Conservation (phyloP, 2,888 invertebrate genomes). For the Drosophila stalkeri region DNA sequence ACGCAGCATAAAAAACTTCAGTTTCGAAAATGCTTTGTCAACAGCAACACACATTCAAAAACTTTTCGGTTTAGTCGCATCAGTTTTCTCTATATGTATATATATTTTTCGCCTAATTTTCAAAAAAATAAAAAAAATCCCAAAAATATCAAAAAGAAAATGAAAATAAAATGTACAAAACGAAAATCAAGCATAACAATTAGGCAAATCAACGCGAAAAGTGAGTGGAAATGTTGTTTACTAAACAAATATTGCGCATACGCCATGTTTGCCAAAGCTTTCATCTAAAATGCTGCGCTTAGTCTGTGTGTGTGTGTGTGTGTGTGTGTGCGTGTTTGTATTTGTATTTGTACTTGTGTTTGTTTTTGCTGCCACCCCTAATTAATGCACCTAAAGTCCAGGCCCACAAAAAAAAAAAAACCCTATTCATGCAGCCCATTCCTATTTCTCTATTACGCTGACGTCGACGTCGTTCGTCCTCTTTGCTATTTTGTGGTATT, state of each 20-base stretch:
- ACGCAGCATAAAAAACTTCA: slow-evolving; percentile 66
- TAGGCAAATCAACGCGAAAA: slow-evolving; percentile 23
- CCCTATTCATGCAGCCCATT: slow-evolving; percentile 28
- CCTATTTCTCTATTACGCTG: slow-evolving; percentile 78
- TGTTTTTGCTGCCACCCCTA: slow-evolving; percentile 63
- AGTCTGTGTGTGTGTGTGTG: slow-evolving; percentile 10
- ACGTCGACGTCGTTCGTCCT: slow-evolving; percentile 68
- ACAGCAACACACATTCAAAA: slow-evolving; percentile 82
- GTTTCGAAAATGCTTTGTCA: slow-evolving; percentile 84
- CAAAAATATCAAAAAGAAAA: not conserved
- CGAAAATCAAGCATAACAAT: slow-evolving; percentile 1
- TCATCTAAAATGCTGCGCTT: slow-evolving; percentile 38
- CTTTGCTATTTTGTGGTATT: slow-evolving; percentile 53
- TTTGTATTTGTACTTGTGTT: slow-evolving; percentile 8
- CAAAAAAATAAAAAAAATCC: not conserved
- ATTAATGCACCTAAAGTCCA: slow-evolving; percentile 42
- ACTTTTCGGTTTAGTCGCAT: slow-evolving; percentile 80
- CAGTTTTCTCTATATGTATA: slow-evolving; percentile 50
- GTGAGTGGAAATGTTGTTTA: slow-evolving; percentile 43
- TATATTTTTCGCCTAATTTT: slow-evolving; percentile 64
- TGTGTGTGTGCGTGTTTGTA: slow-evolving; percentile 10
- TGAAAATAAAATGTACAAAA: not conserved
- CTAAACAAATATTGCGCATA: slow-evolving; percentile 36
- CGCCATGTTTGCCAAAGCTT: slow-evolving; percentile 23
- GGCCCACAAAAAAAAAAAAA: slow-evolving; percentile 13